phyloP scores from a whole-genome alignment of 2,888 invertebrate species.

The Pyralis farinalis region DNA sequence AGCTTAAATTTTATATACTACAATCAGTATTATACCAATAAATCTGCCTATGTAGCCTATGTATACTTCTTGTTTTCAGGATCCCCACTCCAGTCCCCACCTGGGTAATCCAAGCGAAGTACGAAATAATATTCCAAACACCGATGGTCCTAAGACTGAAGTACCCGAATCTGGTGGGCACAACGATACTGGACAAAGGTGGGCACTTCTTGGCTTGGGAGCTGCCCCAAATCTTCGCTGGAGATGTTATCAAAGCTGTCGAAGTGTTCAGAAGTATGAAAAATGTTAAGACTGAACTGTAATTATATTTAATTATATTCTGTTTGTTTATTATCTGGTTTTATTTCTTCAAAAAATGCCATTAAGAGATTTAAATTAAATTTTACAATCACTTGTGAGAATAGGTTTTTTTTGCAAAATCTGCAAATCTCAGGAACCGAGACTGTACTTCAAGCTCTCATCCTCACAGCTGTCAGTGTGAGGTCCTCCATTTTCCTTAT shows the following conservation, averaged over 20 bases:
- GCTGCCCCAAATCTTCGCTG: conserved; percentile 83
- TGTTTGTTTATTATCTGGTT: neutral
- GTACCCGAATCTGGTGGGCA: conserved; percentile 83
- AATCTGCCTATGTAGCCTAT: too few species aligned
- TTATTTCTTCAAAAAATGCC: too few species aligned
- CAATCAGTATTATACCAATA: too few species aligned
- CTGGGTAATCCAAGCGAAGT: conserved; percentile 83
- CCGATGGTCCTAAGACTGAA: conserved; percentile 77
- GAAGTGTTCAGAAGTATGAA: conserved; percentile 10
- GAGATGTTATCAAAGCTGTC: conserved; percentile 74
- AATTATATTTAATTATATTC: neutral
- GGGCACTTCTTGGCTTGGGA: conserved; percentile 93
- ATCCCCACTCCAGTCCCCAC: conserved; percentile 81
- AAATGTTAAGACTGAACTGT: conserved; percentile 14
- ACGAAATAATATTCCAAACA: conserved; percentile 82
- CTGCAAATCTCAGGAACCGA: too few species aligned
- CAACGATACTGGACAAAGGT: conserved; percentile 80
- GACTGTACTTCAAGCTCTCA: too few species aligned
- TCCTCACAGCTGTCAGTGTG: too few species aligned
- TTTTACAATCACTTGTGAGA: too few species aligned
- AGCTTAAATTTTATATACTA: too few species aligned
- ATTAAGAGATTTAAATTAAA: too few species aligned
- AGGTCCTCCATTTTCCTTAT: too few species aligned
- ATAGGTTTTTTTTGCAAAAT: too few species aligned
- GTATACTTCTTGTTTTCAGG: conserved; percentile 26